These are phyloP conservation scores for Anabas testudineus DNA, from an alignment of 2,797 vertebrate genomes.

Conservation along the genomic window DNA sequence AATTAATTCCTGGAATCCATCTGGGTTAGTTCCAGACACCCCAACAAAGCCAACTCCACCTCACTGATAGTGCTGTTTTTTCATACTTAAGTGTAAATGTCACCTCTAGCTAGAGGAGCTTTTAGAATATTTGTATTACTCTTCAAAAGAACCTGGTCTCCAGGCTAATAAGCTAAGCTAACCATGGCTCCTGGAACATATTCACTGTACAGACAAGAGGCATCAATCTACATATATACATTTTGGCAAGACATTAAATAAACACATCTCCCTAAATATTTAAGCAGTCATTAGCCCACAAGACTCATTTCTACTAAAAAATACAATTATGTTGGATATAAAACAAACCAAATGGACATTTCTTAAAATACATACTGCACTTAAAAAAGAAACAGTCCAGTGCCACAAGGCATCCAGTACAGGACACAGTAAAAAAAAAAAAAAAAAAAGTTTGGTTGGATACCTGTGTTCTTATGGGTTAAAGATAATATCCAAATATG, in stretches of 20 bases:
- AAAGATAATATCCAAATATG: not conserved
- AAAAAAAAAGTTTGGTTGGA: too few species aligned
- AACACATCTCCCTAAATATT: not conserved
- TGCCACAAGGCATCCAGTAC: too few species aligned
- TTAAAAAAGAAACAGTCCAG: too few species aligned
- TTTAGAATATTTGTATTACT: not conserved
- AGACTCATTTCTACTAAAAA: too few species aligned
- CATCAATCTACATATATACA: not conserved
- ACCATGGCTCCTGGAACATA: not conserved
- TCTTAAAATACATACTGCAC: too few species aligned
- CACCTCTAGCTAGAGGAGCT: not conserved
- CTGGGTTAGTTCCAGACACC: conserved; percentile 31
- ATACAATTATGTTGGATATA: too few species aligned
- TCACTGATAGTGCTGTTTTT: conserved; percentile 22
- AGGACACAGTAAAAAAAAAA: too few species aligned
- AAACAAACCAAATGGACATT: too few species aligned
- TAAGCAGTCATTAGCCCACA: not conserved
- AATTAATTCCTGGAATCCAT: conserved; percentile 45
- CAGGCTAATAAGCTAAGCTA: not conserved
- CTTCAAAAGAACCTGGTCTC: not conserved
- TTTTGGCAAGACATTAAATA: not conserved
- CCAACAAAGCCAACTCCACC: conserved; percentile 1
- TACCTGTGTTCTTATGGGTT: too few species aligned
- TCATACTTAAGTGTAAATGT: not conserved
- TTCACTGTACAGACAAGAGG: not conserved